Evolutionary conservation across 2,113 vertebrate species (phyloP), one percentile per base, ranked within the genome.

Genomic region (Gnathonemus longibarbis): DNA sequence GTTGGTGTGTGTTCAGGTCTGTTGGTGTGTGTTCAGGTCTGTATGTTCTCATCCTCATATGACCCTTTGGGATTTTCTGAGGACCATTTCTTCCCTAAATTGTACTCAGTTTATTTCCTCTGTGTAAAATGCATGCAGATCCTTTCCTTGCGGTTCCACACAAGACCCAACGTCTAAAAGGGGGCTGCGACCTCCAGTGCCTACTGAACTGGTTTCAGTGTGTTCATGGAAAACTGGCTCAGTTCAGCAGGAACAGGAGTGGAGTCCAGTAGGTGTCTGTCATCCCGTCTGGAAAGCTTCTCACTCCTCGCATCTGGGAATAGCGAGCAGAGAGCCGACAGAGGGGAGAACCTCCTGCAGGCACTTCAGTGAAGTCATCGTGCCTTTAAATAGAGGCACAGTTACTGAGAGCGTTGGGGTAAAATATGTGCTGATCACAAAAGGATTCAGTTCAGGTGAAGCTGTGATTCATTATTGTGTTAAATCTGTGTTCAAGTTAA

Each of bases 211-310:
- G 96, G 96, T 97, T 96, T 96, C 96, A 96, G 96, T 96, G 94
- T 95, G 93, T 93, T 11, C 90, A 89, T 91, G 91, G 90, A 95
- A 93, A 94, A 95, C 96, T 97, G 96, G 96, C 96, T 97, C 96
- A 97, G 96, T 96, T 97, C 96, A 96, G 96, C 96, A 97, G 96
- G 96, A 97, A 96, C 96, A 96, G 96, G 95, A 95, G 96, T 96
- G 94, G 91, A 94, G 95, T 92, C 93, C 92, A 91, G 90, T 42
- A 19, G 58, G 11, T 19, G 39, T 84, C 86, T 87, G n/a, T 90
- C 85, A 39, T n/a, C 50, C 39, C 90, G 53, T 35, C 90, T 2
- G 89, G 88, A 87, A 90, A 31, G 83, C 83, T 90, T 91, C 80
- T 48, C 13, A 46, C 89, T 52, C 49, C 35, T 48, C 77, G 58